Percentiles rank a stretch among this genome's conserved stretches.
Evolutionary conservation across 2,888 invertebrate genomes (phyloP).

Genomic region (Omphaloscelis lunosa): DNA sequence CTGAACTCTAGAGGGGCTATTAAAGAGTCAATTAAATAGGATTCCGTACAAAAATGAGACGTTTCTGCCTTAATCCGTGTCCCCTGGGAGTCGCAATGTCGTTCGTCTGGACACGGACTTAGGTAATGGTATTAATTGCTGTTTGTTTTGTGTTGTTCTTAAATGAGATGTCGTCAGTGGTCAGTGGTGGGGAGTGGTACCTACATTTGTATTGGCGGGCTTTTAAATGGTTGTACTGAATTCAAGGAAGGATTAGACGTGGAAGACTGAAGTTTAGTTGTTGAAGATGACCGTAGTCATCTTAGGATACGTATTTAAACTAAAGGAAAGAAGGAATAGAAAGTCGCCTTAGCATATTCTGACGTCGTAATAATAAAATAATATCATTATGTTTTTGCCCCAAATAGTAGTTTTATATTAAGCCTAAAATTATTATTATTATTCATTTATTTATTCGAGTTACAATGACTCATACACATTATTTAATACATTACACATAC

Average conservation of each 20-base stretch:
- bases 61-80: conserved; percentile 42
- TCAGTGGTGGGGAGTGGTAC: background rate
- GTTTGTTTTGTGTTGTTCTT: conserved; percentile 41
- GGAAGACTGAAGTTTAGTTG: background rate
- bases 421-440: too few relatives aligned
- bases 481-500: too few relatives aligned
- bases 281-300: too few relatives aligned
- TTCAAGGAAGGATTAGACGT: background rate
- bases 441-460: too few relatives aligned
- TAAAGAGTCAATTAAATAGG: conserved; percentile 70
- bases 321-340: too few relatives aligned
- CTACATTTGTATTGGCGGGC: background rate
- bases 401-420: too few relatives aligned
- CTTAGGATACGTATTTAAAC: too few relatives aligned
- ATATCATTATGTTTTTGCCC: too few relatives aligned
- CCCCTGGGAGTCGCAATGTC: conserved; percentile 24
- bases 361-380: too few relatives aligned
- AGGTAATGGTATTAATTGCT: conserved; percentile 53
- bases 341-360: too few relatives aligned
- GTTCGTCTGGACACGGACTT: conserved; percentile 33
- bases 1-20: conserved; percentile 57
- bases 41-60: conserved; percentile 60
- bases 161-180: conserved; percentile 33
- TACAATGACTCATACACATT: too few relatives aligned
- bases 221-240: background rate